These are phyloP conservation scores for Atlantisia rogersi DNA, from an alignment of 2,113 vertebrate genomes.

Conservation along the genomic window DNA sequence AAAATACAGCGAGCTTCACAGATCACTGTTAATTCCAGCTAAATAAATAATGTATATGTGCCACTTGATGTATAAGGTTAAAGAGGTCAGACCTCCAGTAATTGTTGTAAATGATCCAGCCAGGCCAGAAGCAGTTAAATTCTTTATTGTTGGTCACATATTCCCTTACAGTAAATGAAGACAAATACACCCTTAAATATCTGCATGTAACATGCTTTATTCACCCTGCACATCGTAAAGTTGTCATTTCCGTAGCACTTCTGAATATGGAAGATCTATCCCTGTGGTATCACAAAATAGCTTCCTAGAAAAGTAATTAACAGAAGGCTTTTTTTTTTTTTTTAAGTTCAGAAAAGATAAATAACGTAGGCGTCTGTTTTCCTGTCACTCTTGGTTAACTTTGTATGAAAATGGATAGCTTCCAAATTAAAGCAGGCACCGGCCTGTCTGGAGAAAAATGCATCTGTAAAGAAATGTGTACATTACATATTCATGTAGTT, in stretches of 20 bases:
- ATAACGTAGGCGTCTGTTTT: slow-evolving; percentile 67
- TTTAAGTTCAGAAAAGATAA: slow-evolving; percentile 70
- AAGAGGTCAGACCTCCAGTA: slow-evolving; percentile 44
- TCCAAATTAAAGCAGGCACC: slow-evolving; percentile 78
- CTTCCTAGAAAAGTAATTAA: slow-evolving; percentile 79
- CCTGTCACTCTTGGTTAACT: slow-evolving; percentile 80
- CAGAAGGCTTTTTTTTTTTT: not conserved
- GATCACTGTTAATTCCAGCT: slow-evolving; percentile 52
- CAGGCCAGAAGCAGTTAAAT: slow-evolving; percentile 27
- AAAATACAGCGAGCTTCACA: slow-evolving; percentile 30
- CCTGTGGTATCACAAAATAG: slow-evolving; percentile 62
- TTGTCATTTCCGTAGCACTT: slow-evolving; percentile 26
- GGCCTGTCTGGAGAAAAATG: slow-evolving; percentile 69
- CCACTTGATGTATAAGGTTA: not conserved
- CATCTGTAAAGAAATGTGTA: slow-evolving; percentile 62
- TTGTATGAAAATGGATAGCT: slow-evolving; percentile 78
- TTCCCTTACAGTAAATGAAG: slow-evolving; percentile 38
- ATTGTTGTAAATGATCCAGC: slow-evolving; percentile 5
- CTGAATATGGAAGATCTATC: slow-evolving; percentile 51
- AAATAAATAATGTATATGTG: slow-evolving; percentile 49
- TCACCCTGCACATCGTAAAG: slow-evolving; percentile 14
- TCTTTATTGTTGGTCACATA: slow-evolving; percentile 28
- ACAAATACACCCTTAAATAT: slow-evolving; percentile 42
- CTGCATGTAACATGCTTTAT: slow-evolving; percentile 16
- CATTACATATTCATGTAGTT: slow-evolving; percentile 59